Conservation (phyloP, 2,888 invertebrate species). For the Lymantria dispar region DNA sequence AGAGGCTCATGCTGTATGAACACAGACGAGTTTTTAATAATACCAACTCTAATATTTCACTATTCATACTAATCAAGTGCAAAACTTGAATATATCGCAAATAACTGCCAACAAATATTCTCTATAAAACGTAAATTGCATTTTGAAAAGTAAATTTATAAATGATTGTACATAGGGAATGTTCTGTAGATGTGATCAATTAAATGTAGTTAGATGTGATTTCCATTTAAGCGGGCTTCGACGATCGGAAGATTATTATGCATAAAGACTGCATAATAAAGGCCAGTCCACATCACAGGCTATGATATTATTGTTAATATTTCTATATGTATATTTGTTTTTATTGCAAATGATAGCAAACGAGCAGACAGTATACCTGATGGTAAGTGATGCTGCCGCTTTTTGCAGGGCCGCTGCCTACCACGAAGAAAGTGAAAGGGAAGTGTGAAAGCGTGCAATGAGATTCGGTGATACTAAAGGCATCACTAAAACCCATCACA, state of each 20-base stretch:
- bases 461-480: too few relatives aligned
- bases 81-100: background rate
- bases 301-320: background rate
- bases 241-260: constrained; percentile 48
- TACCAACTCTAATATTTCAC: too few relatives aligned
- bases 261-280: constrained; percentile 49
- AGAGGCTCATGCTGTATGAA: too few relatives aligned
- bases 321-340: too few relatives aligned
- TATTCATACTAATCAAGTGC: background rate
- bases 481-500: too few relatives aligned
- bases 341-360: too few relatives aligned
- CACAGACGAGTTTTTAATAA: too few relatives aligned
- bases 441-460: too few relatives aligned
- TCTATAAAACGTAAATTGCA: background rate
- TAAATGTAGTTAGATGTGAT: constrained; percentile 19
- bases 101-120: background rate
- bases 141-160: constrained; percentile 2
- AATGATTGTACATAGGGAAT: constrained; percentile 4
- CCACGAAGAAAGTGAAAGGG: too few relatives aligned
- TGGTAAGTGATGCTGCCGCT: too few relatives aligned
- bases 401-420: too few relatives aligned
- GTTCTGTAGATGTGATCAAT: constrained; percentile 13
- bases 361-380: too few relatives aligned
- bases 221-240: constrained; percentile 37
- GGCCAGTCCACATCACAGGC: constrained; percentile 1